These are phyloP conservation scores for Drosophila pectinifera DNA, from an alignment of 1,140 invertebrate species.

Conservation along the genomic window DNA sequence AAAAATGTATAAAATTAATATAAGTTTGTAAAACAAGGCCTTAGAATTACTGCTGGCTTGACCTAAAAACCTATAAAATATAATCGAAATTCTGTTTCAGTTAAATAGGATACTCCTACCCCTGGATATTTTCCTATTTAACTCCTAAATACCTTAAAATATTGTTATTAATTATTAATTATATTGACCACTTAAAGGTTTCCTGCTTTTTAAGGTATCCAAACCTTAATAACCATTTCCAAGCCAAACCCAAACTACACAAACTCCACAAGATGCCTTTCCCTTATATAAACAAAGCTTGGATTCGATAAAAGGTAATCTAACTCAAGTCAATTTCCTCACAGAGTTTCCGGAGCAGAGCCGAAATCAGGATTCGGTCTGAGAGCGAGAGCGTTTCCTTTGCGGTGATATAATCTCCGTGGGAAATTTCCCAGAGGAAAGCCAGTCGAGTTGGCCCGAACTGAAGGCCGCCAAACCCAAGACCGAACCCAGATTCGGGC, in stretches of 20 bases:
- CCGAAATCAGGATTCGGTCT: constrained; percentile 17
- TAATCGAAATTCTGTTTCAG: no score
- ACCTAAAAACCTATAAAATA: no score
- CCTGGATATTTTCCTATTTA: neutral
- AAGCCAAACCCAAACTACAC: neutral
- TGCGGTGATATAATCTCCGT: constrained; percentile 45
- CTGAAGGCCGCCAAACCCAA: constrained; percentile 35
- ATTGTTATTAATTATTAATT: neutral
- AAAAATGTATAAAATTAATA: neutral
- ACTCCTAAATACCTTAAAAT: neutral
- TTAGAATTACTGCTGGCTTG: neutral
- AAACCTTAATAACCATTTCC: neutral
- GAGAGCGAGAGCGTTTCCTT: constrained; percentile 23
- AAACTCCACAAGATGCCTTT: neutral
- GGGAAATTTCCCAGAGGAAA: constrained; percentile 26
- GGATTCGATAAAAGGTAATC: neutral
- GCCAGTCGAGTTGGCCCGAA: constrained; percentile 42
- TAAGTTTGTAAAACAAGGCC: no score
- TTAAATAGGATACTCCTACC: neutral
- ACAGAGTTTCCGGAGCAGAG: constrained; percentile 15
- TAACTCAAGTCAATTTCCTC: constrained; percentile 16
- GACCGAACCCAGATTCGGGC: constrained; percentile 5
- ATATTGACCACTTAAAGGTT: neutral
- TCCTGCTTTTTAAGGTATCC: neutral
- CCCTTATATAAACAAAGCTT: neutral